Evolutionary conservation across 2,888 invertebrate genomes (phyloP).

Genomic region (Orchesellides sinensis): DNA sequence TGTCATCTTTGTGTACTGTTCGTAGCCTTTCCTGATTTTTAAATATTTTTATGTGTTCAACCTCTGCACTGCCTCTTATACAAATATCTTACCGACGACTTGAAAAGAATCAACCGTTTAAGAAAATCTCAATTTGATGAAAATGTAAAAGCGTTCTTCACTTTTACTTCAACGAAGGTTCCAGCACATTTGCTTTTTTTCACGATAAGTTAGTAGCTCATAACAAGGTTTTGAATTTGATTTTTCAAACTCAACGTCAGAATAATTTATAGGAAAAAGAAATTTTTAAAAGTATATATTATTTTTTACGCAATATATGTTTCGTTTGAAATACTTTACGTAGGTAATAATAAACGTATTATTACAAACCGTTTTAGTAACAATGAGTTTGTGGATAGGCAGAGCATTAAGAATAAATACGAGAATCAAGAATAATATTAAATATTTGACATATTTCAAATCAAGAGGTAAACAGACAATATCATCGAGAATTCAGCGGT

Average conservation of each 20-base stretch:
- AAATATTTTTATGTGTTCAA: conserved; percentile 23
- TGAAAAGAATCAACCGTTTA: conserved; percentile 2
- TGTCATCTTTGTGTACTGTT: conserved; percentile 39
- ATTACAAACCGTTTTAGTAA: background rate
- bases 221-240: background rate
- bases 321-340: too few species aligned
- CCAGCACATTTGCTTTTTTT: background rate
- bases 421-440: background rate
- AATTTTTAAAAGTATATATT: too few species aligned
- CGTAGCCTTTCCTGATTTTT: conserved; percentile 19
- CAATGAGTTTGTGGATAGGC: background rate
- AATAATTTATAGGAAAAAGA: too few species aligned
- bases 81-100: conserved; percentile 26
- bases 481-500: conserved; percentile 9
- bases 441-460: background rate
- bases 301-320: too few species aligned
- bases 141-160: conserved; percentile 4
- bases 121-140: conserved; percentile 21
- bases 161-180: background rate
- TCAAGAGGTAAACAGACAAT: background rate
- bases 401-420: conserved; percentile 1
- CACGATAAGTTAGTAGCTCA: background rate
- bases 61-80: conserved; percentile 18
- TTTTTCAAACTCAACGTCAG: conserved; percentile 7
- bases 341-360: background rate